Base-by-base conservation (phyloP, 2,797 vertebrate species). In the Enteromius radiatus region DNA sequence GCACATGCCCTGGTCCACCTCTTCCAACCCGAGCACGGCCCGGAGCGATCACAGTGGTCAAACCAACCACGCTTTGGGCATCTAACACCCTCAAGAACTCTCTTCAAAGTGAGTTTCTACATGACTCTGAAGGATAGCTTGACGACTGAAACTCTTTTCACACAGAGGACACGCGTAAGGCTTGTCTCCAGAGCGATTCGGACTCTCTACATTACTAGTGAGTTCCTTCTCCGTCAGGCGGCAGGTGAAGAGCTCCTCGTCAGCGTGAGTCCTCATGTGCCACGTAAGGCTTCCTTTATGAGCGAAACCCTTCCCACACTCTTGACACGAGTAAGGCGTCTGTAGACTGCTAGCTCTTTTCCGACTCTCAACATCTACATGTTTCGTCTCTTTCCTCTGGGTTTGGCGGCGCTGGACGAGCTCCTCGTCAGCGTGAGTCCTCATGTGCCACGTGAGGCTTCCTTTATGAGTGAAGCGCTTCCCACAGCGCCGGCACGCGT, bases 131-230 rank as follows among this genome's bases (percentile, higher is more conserved):
- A 64, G 61, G 61, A 33, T 64, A 2, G 31, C 61, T 33, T 64
- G 61, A 64, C 61, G 61, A 64, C 28, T 64, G 26, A 64, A 64
- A 64, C 61, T 33, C 61, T 64, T 64, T 33, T 33, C 61, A 64
- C 61, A 64, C 17, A 64, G 9, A 9, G 61, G 61, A 33, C 61
- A 64, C 7, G 15, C 6, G 28, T 64, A 64, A 9, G 61, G 61
- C 61, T 64, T 64, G 0, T 61, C 56, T 14, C 56, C 56, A 3
- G 56, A 28, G 56, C 12, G 56, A 28, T 5, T 5, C 11, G 26
- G 23, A 15, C 28, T 33, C 12, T 33, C 61, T 9, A 7, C 28
- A 7, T 4, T 12, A 33, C 15, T 31, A 9, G 28, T 31, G 8
- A 3, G 7, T 3, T 64, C 31, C 28, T 19, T 17, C 15, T 33